Conservation (phyloP, 2,113 vertebrate species). For the Enhydra lutris region DNA sequence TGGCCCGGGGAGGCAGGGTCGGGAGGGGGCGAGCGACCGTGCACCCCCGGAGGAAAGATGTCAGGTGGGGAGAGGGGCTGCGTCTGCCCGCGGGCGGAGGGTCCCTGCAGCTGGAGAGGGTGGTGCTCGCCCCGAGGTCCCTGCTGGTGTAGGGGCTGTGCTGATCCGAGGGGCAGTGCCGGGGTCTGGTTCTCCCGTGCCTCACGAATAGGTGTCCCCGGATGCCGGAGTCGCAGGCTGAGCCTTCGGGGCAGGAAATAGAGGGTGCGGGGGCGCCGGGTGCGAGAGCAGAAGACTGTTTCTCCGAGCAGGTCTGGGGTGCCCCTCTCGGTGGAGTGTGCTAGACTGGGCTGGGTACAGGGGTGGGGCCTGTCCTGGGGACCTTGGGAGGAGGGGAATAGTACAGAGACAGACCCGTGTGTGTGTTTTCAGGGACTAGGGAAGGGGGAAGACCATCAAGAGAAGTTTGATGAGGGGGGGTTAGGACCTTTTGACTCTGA, state of each 20-base stretch:
- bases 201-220: not conserved
- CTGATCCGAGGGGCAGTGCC: not conserved
- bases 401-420: not conserved
- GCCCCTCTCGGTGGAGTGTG: not conserved
- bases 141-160: not conserved
- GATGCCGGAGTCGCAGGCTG: not conserved
- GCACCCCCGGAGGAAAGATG: not conserved
- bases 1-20: not conserved
- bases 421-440: not conserved
- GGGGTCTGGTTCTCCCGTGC: not conserved
- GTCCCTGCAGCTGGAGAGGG: constrained; percentile 9
- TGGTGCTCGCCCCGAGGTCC: constrained; percentile 24
- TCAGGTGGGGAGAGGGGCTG: not conserved
- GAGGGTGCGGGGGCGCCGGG: not conserved
- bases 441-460: not conserved
- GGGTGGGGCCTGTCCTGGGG: not conserved
- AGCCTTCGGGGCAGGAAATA: not conserved
- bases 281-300: not conserved
- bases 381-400: not conserved
- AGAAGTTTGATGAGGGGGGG: not conserved
- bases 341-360: not conserved
- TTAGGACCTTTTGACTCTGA: not conserved
- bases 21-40: not conserved
- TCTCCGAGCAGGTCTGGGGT: not conserved
- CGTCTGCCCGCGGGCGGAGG: not conserved